Percentiles rank a stretch among this genome's conserved stretches.
Conservation (phyloP, 2,797 vertebrate genomes). For the Nannoperca obscura region DNA sequence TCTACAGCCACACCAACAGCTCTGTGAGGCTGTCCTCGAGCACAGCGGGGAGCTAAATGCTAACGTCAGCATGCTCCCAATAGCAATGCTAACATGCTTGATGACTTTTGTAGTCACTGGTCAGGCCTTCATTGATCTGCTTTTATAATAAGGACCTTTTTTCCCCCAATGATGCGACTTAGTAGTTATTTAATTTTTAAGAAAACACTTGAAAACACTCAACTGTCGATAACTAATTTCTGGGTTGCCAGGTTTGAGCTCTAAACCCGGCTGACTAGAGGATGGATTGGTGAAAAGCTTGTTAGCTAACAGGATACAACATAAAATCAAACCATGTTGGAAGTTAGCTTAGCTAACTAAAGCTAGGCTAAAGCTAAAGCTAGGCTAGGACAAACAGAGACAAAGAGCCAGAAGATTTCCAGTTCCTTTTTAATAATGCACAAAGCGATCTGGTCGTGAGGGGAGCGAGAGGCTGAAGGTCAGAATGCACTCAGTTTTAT, state of each 20-base stretch:
- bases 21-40: background rate
- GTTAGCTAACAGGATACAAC: background rate
- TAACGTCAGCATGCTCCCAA: background rate
- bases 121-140: background rate
- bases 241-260: background rate
- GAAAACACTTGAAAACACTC: no score
- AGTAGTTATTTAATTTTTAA: background rate
- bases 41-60: background rate
- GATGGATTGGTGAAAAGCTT: background rate
- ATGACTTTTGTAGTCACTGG: background rate
- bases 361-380: background rate
- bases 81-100: background rate
- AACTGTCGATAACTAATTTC: no score
- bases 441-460: slow-evolving; percentile 8
- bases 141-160: background rate
- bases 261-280: background rate
- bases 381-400: background rate
- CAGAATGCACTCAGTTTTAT: slow-evolving; percentile 73
- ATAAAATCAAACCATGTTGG: background rate
- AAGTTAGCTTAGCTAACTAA: background rate
- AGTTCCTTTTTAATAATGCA: slow-evolving; percentile 42
- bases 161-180: background rate
- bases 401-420: background rate
- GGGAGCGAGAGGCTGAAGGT: slow-evolving; percentile 33
- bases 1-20: background rate